Evolutionary conservation across 1,140 invertebrate species (phyloP).

Genomic region (Drosophila ananassae): DNA sequence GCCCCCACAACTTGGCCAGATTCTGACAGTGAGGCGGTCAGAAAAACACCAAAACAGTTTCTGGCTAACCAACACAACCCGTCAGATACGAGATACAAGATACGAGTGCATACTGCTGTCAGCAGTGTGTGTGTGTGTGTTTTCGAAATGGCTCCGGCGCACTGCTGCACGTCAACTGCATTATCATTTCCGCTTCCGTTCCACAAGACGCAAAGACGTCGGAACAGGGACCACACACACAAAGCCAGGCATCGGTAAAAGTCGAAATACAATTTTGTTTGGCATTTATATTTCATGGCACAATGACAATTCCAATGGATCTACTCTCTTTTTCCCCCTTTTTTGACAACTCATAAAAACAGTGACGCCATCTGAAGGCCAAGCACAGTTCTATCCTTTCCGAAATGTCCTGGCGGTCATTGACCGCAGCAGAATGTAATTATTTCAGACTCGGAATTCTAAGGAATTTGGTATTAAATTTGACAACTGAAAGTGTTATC

Average conservation of each 20-base stretch:
- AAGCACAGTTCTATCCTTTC: neutral
- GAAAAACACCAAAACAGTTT: neutral
- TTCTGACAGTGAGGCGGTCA: neutral
- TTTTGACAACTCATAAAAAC: conserved; percentile 75
- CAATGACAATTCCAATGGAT: conserved; percentile 63
- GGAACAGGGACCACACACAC: conserved; percentile 6
- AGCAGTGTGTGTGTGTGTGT: neutral
- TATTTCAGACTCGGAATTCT: neutral
- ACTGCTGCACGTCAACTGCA: conserved; percentile 35
- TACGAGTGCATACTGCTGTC: neutral
- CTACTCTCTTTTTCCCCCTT: conserved; percentile 1
- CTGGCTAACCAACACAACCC: conserved; percentile 3
- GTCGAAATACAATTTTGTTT: conserved; percentile 71
- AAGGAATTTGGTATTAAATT: neutral
- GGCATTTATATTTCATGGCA: conserved; percentile 81
- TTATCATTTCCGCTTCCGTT: conserved; percentile 73
- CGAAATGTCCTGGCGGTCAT: conserved; percentile 23
- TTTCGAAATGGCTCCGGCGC: neutral
- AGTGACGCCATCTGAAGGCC: conserved; percentile 28
- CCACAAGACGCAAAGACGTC: conserved; percentile 52
- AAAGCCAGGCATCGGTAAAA: conserved; percentile 28
- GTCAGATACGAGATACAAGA: conserved; percentile 5
- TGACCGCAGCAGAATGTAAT: conserved; percentile 9
- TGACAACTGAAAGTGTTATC: conserved; percentile 1
- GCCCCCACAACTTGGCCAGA: neutral